phyloP scores from a whole-genome alignment of 1,140 invertebrate species.

The Megalonaias nervosa region DNA sequence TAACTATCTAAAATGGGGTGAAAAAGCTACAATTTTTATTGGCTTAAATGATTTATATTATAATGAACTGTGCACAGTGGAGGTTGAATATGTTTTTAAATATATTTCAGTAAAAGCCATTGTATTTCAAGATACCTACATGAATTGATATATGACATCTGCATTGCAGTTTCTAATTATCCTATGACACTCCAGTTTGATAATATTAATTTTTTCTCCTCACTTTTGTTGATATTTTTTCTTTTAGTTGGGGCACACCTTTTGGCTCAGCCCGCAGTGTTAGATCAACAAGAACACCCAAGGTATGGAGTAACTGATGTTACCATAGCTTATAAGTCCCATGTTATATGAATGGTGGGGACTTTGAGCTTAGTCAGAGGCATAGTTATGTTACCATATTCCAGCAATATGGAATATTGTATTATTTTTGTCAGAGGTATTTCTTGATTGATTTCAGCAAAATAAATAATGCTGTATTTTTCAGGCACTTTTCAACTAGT shows the following conservation, averaged over 20 bases:
- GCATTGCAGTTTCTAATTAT: neutral
- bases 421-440: neutral
- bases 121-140: neutral
- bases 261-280: conserved; percentile 20
- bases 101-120: neutral
- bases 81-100: neutral
- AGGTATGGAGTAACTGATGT: too few species aligned
- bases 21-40: too few species aligned
- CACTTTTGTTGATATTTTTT: neutral
- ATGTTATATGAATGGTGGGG: too few species aligned
- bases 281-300: neutral
- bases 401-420: neutral
- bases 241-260: conserved; percentile 37
- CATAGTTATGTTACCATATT: neutral
- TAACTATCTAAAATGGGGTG: too few species aligned
- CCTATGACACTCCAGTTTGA: too few species aligned
- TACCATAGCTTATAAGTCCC: too few species aligned
- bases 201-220: neutral
- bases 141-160: neutral
- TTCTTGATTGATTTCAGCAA: neutral
- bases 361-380: too few species aligned
- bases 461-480: too few species aligned
- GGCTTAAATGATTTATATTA: too few species aligned
- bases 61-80: neutral
- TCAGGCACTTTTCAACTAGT: too few species aligned